A percentile compares a stretch with the other conserved stretches of the same genome.
phyloP scores from a whole-genome alignment of 1,140 invertebrate genomes.

The fruit fly (Drosophila melanogaster) region DNA sequence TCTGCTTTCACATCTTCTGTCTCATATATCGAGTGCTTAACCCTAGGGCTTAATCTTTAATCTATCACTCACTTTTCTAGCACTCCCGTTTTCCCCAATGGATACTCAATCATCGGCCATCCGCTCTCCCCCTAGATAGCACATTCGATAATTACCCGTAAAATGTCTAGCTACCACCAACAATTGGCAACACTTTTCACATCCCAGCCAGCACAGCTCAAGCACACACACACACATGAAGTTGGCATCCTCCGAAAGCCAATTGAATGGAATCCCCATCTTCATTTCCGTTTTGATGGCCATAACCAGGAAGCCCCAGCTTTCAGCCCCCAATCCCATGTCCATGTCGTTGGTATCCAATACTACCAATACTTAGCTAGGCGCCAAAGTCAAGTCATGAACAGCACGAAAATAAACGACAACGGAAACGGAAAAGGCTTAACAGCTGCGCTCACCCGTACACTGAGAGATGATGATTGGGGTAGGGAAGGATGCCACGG shows the following conservation, averaged over 20 bases:
- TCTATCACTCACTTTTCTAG: constrained; percentile 19
- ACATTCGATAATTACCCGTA: constrained; percentile 71
- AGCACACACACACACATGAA: constrained; percentile 27
- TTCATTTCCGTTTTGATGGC: constrained; percentile 63
- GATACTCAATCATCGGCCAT: constrained; percentile 38
- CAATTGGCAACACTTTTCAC: constrained; percentile 37
- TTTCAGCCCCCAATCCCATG: constrained; percentile 18
- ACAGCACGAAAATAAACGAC: constrained; percentile 51
- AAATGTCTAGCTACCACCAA: constrained; percentile 54
- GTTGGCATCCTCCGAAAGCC: constrained; percentile 18
- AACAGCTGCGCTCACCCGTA: constrained; percentile 75
- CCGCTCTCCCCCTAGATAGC: constrained; percentile 7
- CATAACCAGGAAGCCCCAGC: constrained; percentile 39
- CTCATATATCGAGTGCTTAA: neutral
- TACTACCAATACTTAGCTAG: constrained; percentile 60
- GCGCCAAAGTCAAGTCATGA: constrained; percentile 65
- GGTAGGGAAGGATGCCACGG: neutral
- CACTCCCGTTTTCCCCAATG: constrained; percentile 10
- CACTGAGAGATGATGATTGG: constrained; percentile 24
- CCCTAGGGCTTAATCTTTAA: constrained; percentile 22
- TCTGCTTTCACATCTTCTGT: constrained; percentile 8
- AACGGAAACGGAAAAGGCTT: constrained; percentile 79
- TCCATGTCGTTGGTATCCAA: constrained; percentile 70
- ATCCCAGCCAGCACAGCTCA: neutral
- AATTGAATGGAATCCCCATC: constrained; percentile 71